Percentiles rank a stretch among this genome's conserved stretches.
phyloP scores from a whole-genome alignment of 2,888 invertebrate species.

The Meteorus colon region DNA sequence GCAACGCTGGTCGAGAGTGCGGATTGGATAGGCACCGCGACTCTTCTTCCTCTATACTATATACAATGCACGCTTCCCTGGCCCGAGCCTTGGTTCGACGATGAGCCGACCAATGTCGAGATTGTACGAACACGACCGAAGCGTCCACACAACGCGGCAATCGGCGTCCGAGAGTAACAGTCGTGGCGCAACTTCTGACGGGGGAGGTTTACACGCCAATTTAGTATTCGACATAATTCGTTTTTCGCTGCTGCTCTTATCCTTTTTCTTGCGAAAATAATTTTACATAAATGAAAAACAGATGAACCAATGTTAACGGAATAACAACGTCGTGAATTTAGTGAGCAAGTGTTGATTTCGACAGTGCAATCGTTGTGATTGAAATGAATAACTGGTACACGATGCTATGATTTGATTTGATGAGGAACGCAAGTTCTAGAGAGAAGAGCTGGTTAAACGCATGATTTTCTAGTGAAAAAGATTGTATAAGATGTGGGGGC shows the following conservation, averaged over 20 bases:
- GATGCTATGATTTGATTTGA: not conserved
- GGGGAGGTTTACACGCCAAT: slow-evolving; percentile 58
- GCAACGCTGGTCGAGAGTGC: slow-evolving; percentile 42
- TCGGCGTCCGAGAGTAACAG: slow-evolving; percentile 64
- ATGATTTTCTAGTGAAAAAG: slow-evolving; percentile 9
- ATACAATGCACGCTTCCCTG: not conserved
- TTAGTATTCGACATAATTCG: not conserved
- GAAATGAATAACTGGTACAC: not conserved
- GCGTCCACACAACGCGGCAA: slow-evolving; percentile 64
- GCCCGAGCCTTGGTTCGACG: slow-evolving; percentile 1
- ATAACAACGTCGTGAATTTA: not conserved
- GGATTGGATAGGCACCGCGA: slow-evolving; percentile 39
- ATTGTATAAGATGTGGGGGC: not conserved
- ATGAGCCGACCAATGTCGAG: slow-evolving; percentile 51
- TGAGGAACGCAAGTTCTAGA: not conserved
- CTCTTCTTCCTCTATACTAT: not conserved
- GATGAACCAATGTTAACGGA: not conserved
- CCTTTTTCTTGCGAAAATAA: not conserved
- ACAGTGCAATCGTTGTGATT: not conserved
- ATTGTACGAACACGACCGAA: slow-evolving; percentile 55
- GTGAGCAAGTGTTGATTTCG: not conserved
- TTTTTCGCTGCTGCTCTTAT: not conserved
- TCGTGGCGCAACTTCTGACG: slow-evolving; percentile 69
- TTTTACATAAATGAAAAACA: not conserved
- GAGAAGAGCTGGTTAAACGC: not conserved